Base-by-base conservation (phyloP, 2,888 invertebrate species). In the Dermolepida albohirtum region DNA sequence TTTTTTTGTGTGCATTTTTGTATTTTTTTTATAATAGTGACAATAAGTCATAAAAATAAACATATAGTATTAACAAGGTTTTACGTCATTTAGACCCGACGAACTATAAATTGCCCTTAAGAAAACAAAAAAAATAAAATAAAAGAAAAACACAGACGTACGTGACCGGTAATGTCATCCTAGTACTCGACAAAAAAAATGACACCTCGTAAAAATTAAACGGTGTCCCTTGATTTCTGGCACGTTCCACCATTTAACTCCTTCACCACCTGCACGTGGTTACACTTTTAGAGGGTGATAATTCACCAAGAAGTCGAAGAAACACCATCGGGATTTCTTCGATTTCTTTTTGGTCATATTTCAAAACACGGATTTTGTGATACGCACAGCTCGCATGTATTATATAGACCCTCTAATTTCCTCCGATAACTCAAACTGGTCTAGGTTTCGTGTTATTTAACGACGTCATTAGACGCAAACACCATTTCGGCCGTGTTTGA, bases 171-270 rank as follows among this genome's bases (percentile, higher is more conserved):
- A 39, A 54, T 40, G 16, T 17, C 54, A 17, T 16, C 14, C 17
- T 11, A 17, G 2, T 54, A 40, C 41, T 39, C 39, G 39, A 54
- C 54, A 52, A 52, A 34, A n/a, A n/a, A 40, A 54, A 54, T 54
- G 54, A 54, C 54, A 54, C 54, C 54, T 54, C 54, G 54, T 54
- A 54, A 54, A 54, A 54, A 54, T 54, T 54, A 54, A 54, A 54
- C 40, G 54, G 5, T 54, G 40, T 54, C 17, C 54, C 40, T 41
- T 39, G 54, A 16, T 54, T 54, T 41, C 29, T 54, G 54, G 54
- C 54, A 54, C 54, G 54, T 54, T 54, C 54, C 54, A 17, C 10
- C 14, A 39, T 16, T 17, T 17, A 16, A 54, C 54, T 40, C 40
- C 16, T 54, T 11, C 40, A 39, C 6, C 34, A 22, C 34, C 17